Base-by-base conservation (phyloP, 2,888 invertebrate genomes). In the Dicycla oo region DNA sequence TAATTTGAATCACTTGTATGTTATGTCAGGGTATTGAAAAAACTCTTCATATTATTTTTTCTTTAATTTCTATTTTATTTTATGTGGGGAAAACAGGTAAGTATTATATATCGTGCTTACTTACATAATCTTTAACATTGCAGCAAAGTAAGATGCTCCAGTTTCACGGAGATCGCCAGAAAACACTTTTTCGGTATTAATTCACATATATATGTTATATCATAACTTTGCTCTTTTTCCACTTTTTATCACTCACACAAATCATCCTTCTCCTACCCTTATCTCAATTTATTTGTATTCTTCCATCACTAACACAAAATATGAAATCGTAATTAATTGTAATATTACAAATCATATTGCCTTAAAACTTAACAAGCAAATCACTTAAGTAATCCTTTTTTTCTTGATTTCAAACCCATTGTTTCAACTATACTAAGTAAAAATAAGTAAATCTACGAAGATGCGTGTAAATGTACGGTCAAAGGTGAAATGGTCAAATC, bases 401-500 rank as follows among this genome's bases (percentile, higher is more conserved):
- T 57, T 18, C 5, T 38, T 38, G 1, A 45, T 47, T 54, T 18
- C 2, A 43, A 40, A 38, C 13, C 5, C 7, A 11, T 57, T 51
- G 18, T 49, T 38, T 56, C 18, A 71, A 23, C n/a, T 13, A 15
- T n/a, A 38, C 0, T 18, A 10, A 53, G 15, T 30, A 2, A 13
- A 60, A 51, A 26, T 0, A 18, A 56, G 7, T 43, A 8, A 49
- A 47, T 43, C 54, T 62, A 13, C 26, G 15, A 63, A 68, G 77
- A 74, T 83, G 74, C n/a, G 61, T 51, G 62, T 81, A 74, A 87
- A 82, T 75, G 87, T 83, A 89, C 87, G 84, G 88, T 86, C 88
- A 88, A 82, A 86, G 82, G 82, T 86, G 85, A 85, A 93, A 91
- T 94, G 94, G 77, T 77, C 75, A 75, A 63, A 76, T 75, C 75